Base-by-base conservation (phyloP, 2,888 invertebrate species). In the Troides aeacus region DNA sequence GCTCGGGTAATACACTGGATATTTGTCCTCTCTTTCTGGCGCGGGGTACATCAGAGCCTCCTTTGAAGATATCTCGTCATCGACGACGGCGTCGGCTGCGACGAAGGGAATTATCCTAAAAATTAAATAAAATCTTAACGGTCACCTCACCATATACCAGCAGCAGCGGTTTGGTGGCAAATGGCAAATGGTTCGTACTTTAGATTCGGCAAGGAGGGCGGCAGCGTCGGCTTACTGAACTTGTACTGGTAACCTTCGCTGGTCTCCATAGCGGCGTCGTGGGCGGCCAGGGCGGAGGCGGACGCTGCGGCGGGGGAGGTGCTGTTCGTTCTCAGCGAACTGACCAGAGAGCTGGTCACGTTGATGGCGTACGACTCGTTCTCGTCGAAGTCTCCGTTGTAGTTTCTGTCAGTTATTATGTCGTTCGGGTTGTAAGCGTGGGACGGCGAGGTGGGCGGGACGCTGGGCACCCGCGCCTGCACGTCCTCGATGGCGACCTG, bases 21-120 rank as follows among this genome's bases (percentile, higher is more conserved):
- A 93, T 74, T 89, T 90, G 65, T 92, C 91, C 75, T 89, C 86
- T 73, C 86, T 78, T 68, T 89, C 89, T 24, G 87, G 64, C 0
- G 83, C 78, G 0, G 88, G 85, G 70, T 88, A 91, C 4, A 84
- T 79, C 15, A 83, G 74, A 12, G 82, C 79, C 62, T 88, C 86
- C 74, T 93, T 91, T 10, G 84, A 74, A 0, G 83, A 76, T 66
- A 83, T 81, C 74, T 93, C 93, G 72, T 94, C 93, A 73, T 95
- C 93, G 23, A 95, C 93, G 18, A 97, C 94, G 1, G 97, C 97
- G 82, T 97, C 97, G 6, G 97, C 96, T 46, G 97, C 97, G 72
- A 97, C 94, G 84, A 97, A 97, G 10, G 97, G 97, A 77, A 97
- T 97, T 66, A 97, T 97, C 83, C 97, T 97, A 87, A 63, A 66